Evolutionary conservation across 2,797 vertebrate species (phyloP).

Genomic region (Simalia tracyae): DNA sequence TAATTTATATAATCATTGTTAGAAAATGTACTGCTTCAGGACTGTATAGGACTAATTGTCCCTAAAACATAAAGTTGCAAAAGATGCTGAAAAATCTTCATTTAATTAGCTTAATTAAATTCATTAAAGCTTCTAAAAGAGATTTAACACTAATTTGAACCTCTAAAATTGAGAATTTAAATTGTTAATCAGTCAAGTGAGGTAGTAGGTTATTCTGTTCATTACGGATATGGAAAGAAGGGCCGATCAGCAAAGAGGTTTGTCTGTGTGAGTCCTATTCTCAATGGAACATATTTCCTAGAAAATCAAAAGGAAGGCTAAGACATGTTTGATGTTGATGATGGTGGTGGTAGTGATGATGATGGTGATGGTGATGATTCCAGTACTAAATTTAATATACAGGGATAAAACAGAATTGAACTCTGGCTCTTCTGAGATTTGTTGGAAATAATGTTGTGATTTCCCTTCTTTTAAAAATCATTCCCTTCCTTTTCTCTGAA

Average conservation of each 20-base stretch:
- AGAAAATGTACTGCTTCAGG: conserved; percentile 15
- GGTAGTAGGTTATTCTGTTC: conserved; percentile 14
- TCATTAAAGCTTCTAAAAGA: conserved; percentile 38
- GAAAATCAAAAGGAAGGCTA: background rate
- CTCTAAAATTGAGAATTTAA: conserved; percentile 35
- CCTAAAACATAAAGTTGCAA: conserved; percentile 14
- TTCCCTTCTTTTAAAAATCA: background rate
- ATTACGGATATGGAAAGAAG: conserved; percentile 13
- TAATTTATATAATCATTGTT: conserved; percentile 44
- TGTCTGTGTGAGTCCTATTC: background rate
- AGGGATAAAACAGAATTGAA: background rate
- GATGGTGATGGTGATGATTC: conserved; percentile 2
- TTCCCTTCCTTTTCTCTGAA: background rate
- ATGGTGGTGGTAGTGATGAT: background rate
- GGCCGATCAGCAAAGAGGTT: conserved; percentile 12
- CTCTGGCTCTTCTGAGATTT: background rate
- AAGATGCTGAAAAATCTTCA: conserved; percentile 41
- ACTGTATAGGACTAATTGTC: conserved; percentile 15
- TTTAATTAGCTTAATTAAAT: conserved; percentile 53
- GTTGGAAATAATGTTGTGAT: background rate
- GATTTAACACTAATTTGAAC: conserved; percentile 28
- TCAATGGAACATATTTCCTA: background rate
- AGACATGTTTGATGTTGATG: background rate
- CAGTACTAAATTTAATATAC: background rate
- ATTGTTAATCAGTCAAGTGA: conserved; percentile 23